These are phyloP conservation scores for Zalophus californianus DNA, from an alignment of 2,797 vertebrate genomes.

Conservation along the genomic window DNA sequence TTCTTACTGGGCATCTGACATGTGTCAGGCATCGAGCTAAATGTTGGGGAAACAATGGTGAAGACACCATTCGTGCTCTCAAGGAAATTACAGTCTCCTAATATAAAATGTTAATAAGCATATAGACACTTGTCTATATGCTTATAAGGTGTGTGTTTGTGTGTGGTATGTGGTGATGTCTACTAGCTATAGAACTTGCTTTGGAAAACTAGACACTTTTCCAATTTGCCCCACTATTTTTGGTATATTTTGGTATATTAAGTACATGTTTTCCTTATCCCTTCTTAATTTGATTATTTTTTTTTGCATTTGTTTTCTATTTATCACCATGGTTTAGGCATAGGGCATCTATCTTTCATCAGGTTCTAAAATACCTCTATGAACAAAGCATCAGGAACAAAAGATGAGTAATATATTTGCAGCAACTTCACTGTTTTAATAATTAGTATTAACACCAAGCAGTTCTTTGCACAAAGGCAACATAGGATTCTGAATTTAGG, in stretches of 20 bases:
- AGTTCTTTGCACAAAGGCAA: neutral
- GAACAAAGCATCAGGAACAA: neutral
- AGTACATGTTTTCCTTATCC: neutral
- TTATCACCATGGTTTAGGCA: neutral
- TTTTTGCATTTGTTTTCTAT: neutral
- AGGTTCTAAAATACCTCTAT: neutral
- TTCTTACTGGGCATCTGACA: neutral
- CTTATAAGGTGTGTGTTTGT: too few relatives aligned
- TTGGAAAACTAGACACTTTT: slow-evolving; percentile 4
- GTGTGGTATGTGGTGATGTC: neutral
- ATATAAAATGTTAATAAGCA: neutral
- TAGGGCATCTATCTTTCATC: neutral
- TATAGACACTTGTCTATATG: too few relatives aligned
- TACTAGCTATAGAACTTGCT: neutral
- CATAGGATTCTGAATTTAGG: neutral
- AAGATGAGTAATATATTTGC: neutral
- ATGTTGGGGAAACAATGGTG: neutral
- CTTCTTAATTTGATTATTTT: neutral
- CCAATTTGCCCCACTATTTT: neutral
- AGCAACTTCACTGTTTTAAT: neutral
- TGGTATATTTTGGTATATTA: neutral
- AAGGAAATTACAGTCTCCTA: neutral
- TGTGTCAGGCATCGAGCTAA: neutral
- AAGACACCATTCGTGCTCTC: neutral
- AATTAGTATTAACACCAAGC: neutral